These are phyloP conservation scores for Bucorvus abyssinicus DNA, from an alignment of 2,797 vertebrate genomes.

Conservation along the genomic window DNA sequence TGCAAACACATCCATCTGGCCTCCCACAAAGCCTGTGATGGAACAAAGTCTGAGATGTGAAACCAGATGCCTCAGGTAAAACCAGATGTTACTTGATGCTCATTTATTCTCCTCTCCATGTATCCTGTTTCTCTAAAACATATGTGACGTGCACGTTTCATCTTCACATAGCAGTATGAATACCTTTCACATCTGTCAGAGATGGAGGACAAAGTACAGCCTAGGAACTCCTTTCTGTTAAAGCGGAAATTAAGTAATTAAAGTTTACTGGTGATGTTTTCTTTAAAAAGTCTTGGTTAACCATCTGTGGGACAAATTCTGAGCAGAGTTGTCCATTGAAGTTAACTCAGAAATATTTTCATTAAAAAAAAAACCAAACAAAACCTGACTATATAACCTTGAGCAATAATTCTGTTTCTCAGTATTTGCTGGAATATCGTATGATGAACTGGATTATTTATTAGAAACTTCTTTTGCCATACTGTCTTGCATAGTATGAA, in stretches of 20 bases:
- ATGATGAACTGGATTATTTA: neutral
- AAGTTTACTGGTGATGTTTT: neutral
- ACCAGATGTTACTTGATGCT: neutral
- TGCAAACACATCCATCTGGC: neutral
- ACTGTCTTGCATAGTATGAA: neutral
- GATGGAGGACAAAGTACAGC: neutral
- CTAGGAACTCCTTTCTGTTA: neutral
- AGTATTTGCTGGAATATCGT: neutral
- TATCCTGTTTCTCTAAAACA: neutral
- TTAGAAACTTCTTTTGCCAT: neutral
- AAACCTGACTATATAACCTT: neutral
- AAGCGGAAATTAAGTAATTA: neutral
- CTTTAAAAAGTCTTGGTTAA: neutral
- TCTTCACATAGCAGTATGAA: neutral
- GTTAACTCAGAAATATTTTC: neutral
- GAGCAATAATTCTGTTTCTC: neutral
- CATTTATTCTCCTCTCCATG: neutral
- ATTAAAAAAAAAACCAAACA: neutral
- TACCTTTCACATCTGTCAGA: neutral
- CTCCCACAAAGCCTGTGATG: neutral
- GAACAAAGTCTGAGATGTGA: neutral
- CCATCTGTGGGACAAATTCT: neutral
- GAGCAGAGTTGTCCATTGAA: neutral
- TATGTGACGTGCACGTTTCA: neutral
- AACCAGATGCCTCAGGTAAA: constrained; percentile 2